Base-by-base conservation (phyloP, 2,888 invertebrate genomes). In the Andrena bucephala region DNA sequence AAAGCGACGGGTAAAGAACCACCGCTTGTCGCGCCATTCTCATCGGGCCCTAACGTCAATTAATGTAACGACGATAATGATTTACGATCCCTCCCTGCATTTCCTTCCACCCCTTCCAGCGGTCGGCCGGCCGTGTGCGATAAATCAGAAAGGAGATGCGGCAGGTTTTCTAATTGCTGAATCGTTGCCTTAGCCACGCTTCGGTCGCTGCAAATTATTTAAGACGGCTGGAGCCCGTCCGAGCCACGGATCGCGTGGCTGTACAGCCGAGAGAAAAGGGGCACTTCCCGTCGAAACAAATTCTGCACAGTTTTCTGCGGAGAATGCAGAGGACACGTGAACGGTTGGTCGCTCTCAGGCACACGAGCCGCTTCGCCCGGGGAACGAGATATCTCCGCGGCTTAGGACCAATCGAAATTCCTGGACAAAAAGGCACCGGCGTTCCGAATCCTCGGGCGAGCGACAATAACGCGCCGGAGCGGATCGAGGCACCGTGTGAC, bases 51-150 rank as follows among this genome's bases (percentile, higher is more conserved):
- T 48, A 73, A 72, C 78, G 83, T 83, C 84, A 84, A 84, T 84
- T 84, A 84, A 78, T 72, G n/a, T 60, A 69, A 75, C 76, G 73
- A 78, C 69, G 73, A 82, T 83, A 77, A 83, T 81, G 84, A 84
- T 83, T 84, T 84, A 84, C 75, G 79, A 54, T 57, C n/a, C 52
- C 24, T 13, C 1, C 16, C 48, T n/a, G n/a, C 29, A 16, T 50
- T 66, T 20, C 50, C 57, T 31, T 27, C 62, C 27, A 36, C n/a
- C 36, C 31, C 71, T 8, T 7, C 3, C 16, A 1, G 5, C 13
- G 42, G 33, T n/a, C 31, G 16, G 20, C 7, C 3, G 13, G 13
- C 4, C 20, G 33, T 1, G 20, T 0, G 20, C 20, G 13, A 33
- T 62, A n/a, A 33, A 62, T 62, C 33, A 16, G 29, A 29, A 59